Conservation (phyloP, 2,888 invertebrate genomes). For the Himalopsyche tibetana region DNA sequence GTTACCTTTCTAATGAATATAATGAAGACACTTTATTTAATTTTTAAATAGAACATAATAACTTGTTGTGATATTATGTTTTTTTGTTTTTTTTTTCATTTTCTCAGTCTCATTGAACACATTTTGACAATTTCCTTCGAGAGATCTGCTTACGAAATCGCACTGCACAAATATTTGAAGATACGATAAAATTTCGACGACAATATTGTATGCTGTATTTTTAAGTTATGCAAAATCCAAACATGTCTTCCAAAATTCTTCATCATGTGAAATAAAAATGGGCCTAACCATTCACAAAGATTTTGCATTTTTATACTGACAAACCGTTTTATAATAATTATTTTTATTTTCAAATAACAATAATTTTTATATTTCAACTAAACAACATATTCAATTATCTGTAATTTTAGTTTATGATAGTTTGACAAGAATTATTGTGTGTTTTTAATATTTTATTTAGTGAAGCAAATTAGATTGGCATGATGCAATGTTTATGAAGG, state of each 20-base stretch:
- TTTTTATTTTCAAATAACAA: constrained; percentile 14
- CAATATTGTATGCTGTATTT: constrained; percentile 47
- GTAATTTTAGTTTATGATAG: constrained; percentile 25
- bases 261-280: constrained; percentile 43
- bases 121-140: constrained; percentile 70
- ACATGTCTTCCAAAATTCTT: constrained; percentile 39
- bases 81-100: constrained; percentile 22
- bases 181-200: constrained; percentile 45
- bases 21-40: not conserved
- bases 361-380: not conserved
- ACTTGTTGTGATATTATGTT: constrained; percentile 38
- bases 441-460: constrained; percentile 39
- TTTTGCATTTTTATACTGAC: constrained; percentile 36
- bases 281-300: constrained; percentile 43
- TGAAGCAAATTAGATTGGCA: constrained; percentile 34
- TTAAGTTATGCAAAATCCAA: constrained; percentile 50
- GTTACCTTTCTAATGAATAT: not conserved
- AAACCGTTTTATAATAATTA: not conserved
- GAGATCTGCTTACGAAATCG: constrained; percentile 77
- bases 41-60: constrained; percentile 5
- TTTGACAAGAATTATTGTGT: constrained; percentile 27
- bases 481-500: constrained; percentile 42
- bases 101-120: constrained; percentile 52
- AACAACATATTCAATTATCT: not conserved
- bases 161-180: constrained; percentile 67